These are phyloP conservation scores for Orius laevigatus DNA, from an alignment of 1,140 invertebrate genomes.

Conservation along the genomic window DNA sequence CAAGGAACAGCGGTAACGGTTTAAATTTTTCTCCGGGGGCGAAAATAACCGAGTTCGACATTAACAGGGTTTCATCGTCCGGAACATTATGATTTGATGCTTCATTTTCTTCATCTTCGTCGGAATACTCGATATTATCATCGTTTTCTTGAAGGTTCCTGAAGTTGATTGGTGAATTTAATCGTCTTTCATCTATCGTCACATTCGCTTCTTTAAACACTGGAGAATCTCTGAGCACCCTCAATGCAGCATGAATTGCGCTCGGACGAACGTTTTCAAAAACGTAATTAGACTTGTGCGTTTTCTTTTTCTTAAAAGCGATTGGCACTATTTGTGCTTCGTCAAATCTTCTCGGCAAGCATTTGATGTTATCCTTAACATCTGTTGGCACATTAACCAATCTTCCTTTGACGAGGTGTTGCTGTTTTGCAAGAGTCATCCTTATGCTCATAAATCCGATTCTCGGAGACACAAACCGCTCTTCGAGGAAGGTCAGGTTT, in stretches of 20 bases:
- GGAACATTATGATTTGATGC: no score
- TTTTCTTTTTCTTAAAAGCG: not conserved
- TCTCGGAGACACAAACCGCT: not conserved
- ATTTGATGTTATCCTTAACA: not conserved
- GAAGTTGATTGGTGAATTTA: no score
- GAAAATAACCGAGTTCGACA: no score
- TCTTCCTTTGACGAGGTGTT: not conserved
- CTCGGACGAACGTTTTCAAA: not conserved
- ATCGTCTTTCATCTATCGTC: not conserved
- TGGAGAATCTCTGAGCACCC: not conserved
- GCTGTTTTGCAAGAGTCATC: not conserved
- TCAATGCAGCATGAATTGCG: not conserved
- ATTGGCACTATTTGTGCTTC: not conserved
- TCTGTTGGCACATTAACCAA: not conserved
- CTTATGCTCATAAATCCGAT: not conserved
- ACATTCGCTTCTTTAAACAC: not conserved
- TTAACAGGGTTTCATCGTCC: no score
- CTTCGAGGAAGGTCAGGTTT: not conserved
- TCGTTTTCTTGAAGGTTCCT: no score
- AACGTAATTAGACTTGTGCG: not conserved
- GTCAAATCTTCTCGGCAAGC: not conserved
- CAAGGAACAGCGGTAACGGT: no score
- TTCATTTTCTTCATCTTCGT: no score
- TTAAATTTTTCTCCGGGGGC: no score
- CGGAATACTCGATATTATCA: no score